Conservation (phyloP, 2,797 vertebrate species). For the Syndactyla subalaris region DNA sequence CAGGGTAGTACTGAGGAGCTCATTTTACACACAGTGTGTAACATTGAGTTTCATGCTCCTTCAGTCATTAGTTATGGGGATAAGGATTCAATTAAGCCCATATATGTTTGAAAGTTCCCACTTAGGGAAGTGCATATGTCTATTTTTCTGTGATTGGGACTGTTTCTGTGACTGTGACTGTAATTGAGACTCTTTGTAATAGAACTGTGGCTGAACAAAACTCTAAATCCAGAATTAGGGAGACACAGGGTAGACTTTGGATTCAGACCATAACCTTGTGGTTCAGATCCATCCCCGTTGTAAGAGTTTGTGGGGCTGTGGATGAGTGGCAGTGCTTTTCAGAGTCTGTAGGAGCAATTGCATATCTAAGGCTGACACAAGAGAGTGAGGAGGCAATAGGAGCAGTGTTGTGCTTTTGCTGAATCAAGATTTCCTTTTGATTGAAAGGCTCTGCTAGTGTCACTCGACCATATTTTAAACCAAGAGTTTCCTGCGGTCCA, state of each 20-base stretch:
- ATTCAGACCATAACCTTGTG: neutral
- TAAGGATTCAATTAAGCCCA: slow-evolving; percentile 38
- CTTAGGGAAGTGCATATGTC: neutral
- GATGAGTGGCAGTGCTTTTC: neutral
- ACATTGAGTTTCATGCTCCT: slow-evolving; percentile 22
- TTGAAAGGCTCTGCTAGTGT: slow-evolving; percentile 23
- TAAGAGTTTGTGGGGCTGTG: neutral
- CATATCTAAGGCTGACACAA: neutral
- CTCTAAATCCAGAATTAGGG: neutral
- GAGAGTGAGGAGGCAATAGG: neutral
- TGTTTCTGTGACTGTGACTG: neutral
- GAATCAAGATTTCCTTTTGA: slow-evolving; percentile 15
- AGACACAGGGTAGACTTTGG: neutral
- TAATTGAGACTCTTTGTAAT: neutral
- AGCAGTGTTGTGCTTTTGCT: neutral
- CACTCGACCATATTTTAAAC: slow-evolving; percentile 29
- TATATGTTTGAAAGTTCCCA: neutral
- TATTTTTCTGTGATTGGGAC: neutral
- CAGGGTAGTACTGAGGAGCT: neutral
- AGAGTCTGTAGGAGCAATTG: neutral
- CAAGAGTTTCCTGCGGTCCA: slow-evolving; percentile 19
- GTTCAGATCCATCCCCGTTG: neutral
- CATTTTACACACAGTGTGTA: neutral
- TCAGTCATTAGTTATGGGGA: slow-evolving; percentile 37
- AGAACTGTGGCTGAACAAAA: neutral